Base-by-base conservation (phyloP, 2,113 vertebrate genomes). In the Hippopotamus amphibius region DNA sequence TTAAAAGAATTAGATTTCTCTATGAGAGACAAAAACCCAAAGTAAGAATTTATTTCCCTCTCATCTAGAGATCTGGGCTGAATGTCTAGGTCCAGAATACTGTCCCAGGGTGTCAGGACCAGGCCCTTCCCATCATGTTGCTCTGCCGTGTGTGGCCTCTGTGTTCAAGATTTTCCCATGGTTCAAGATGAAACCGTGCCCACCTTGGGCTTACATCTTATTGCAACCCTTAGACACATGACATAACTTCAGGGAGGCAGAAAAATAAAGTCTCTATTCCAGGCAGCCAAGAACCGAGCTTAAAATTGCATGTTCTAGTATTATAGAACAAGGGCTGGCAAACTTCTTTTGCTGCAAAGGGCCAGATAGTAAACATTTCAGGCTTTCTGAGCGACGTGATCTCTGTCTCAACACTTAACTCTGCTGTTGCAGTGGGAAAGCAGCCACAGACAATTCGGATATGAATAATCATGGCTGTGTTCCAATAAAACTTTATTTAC, bases 401-500 rank as follows among this genome's bases (percentile, higher is more conserved):
- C 50, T 84, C 84, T 79, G n/a, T 59, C 55, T 90, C 48, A 61
- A n/a, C 21, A 76, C 10, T 46, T 72, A 41, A n/a, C 30, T n/a
- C 21, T 33, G 50, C 57, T 43, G 2, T 37, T 50, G n/a, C 5
- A 22, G 13, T 69, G 37, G 1, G 2, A 87, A 65, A 80, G 48
- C 89, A 43, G 69, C 79, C 68, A 28, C 1, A 63, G 37, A 33
- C 10, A 48, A n/a, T 57, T 50, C 11, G 5, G 16, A 41, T 17
- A 21, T 48, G 37, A 90, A 55, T 74, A 28, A 41, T 6, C 15
- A 10, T 65, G 37, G 43, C 50, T 90, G 22, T 46, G 74, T 80
- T 61, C 41, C 69, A 87, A 69, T 76, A 94, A 94, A 87, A 88
- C 24, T 72, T 97, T 95, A 92, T 93, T 87, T 83, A 83, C 14